Evolutionary conservation across 2,113 vertebrate species (phyloP), one percentile per base, ranked within the genome.

Genomic region (Semicossyphus pulcher): DNA sequence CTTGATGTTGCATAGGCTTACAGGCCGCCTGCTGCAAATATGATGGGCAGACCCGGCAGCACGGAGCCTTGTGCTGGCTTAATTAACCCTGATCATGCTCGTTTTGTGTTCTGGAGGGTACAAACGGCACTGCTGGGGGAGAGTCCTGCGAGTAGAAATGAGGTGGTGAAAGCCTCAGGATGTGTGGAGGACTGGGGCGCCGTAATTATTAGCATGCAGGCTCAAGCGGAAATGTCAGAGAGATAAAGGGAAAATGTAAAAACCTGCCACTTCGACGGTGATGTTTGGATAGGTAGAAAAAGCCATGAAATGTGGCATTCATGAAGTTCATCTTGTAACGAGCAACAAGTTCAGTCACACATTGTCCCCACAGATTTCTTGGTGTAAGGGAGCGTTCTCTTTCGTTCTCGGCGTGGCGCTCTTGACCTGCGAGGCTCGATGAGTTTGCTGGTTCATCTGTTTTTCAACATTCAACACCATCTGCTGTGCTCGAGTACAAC

Each of bases 401-500:
- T 63, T 26, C 37, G 18, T 64, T 80, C 82, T 70, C 88, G 84
- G 83, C 85, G 57, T 31, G 54, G 21, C 0, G 29, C 49, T 69
- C 31, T 74, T 89, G 85, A 90, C 83, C 79, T 76, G 81, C 82
- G 76, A 86, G 51, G 51, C 76, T 83, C 88, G 84, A 86, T 88
- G 80, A 86, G 86, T 81, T 67, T 84, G 84, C 58, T 56, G 82
- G 65, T 90, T 89, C 73, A 78, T 85, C 84, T 85, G 81, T 85
- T 88, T 87, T 80, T 83, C 64, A 78, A 84, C 81, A 86, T 73
- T 86, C 81, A 78, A 62, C 68, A 44, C 84, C 84, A 90, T 90
- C 88, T 89, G 85, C 63, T 91, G 73, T 67, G 72, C 65, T 85
- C 58, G 18, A 59, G 73, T 65, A 28, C 54, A 72, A 78, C 65